Conservation (phyloP, 2,113 vertebrate species). For the Pteruthius melanotis region DNA sequence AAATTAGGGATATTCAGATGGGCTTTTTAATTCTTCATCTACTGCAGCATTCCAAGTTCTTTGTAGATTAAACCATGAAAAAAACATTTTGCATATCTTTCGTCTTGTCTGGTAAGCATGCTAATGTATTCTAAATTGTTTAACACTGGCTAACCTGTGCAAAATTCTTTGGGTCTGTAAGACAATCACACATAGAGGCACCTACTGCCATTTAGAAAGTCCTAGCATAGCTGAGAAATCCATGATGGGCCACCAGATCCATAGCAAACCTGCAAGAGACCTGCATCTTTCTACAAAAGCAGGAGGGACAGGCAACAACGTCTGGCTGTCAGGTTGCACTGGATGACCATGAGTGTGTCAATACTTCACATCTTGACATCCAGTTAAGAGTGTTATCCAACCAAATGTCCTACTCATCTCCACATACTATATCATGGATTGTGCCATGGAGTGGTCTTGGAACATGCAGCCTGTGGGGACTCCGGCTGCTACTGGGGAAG, state of each 20-base stretch:
- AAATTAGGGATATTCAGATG: background rate
- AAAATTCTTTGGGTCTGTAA: background rate
- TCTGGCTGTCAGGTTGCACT: background rate
- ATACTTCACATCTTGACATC: background rate
- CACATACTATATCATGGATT: background rate
- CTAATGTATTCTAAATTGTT: background rate
- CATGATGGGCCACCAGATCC: background rate
- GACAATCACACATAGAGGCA: background rate
- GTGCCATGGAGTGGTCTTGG: background rate
- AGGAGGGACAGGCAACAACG: background rate
- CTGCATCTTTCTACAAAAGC: background rate
- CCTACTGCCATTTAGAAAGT: background rate
- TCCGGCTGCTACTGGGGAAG: background rate
- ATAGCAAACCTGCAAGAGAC: background rate
- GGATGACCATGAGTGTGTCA: background rate
- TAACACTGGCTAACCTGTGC: background rate
- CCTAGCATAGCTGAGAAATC: background rate
- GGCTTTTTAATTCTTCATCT: background rate
- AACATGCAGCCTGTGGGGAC: background rate
- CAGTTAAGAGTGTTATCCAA: background rate
- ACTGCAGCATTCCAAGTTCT: background rate
- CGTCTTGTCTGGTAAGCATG: background rate
- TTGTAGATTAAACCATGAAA: background rate
- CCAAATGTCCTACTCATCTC: background rate
- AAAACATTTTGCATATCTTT: background rate